Evolutionary conservation across 2,888 invertebrate species (phyloP).

Genomic region (Ommatoiulus sabulosus): DNA sequence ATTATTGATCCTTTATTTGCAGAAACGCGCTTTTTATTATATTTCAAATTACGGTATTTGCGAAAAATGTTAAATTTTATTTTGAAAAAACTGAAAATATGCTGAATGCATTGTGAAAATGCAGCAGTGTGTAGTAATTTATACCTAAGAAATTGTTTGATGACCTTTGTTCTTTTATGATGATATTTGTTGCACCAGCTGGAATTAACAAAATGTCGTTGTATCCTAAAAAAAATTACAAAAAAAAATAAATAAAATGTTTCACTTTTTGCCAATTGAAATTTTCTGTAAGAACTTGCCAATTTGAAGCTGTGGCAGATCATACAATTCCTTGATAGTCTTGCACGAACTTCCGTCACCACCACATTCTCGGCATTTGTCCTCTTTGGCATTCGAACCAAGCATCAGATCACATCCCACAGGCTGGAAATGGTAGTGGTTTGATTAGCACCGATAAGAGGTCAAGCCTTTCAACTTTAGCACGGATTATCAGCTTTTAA

Average conservation of each 20-base stretch:
- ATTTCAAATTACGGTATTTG: too few relatives aligned
- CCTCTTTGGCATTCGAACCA: slow-evolving; percentile 86
- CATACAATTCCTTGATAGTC: slow-evolving; percentile 79
- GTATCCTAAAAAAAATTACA: slow-evolving; percentile 76
- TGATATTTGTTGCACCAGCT: slow-evolving; percentile 90
- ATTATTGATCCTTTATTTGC: too few relatives aligned
- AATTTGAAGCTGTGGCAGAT: slow-evolving; percentile 78
- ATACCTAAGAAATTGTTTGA: slow-evolving; percentile 94
- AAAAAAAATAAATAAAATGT: slow-evolving; percentile 7
- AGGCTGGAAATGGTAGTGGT: slow-evolving; percentile 71
- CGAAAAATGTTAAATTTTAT: too few relatives aligned
- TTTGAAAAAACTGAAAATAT: too few relatives aligned
- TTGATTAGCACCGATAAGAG: neutral
- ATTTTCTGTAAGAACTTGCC: slow-evolving; percentile 71
- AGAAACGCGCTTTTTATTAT: too few relatives aligned
- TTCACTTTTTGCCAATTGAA: neutral
- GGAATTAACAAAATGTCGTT: slow-evolving; percentile 92
- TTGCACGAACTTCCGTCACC: slow-evolving; percentile 86
- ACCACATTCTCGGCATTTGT: slow-evolving; percentile 92
- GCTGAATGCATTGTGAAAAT: too few relatives aligned
- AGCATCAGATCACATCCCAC: slow-evolving; percentile 96
- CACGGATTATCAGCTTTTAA: neutral
- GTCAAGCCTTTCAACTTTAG: neutral
- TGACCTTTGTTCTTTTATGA: slow-evolving; percentile 80
- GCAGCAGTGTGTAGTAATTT: too few relatives aligned